Evolutionary conservation across 2,888 invertebrate genomes (phyloP), one percentile per base, ranked within the genome.

Genomic region (Orchestes rusci): DNA sequence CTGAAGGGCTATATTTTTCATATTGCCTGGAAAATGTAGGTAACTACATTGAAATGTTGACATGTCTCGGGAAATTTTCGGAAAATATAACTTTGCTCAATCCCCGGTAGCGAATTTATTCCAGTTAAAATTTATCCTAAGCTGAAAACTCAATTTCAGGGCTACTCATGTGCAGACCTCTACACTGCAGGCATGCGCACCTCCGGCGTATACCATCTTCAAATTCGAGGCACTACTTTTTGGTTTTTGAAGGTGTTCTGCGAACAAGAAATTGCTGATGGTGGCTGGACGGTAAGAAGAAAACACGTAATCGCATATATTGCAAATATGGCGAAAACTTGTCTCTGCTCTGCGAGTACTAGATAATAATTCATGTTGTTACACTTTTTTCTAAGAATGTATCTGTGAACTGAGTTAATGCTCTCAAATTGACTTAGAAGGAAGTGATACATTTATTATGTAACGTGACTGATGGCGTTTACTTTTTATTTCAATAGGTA

Each of bases 221-320:
- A 90, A 73, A 91, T 91, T 57, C 76, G 90, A 47, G 91, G 91
- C 28, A 91, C 90, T 3, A 89, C 90, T 1, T 92, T 89, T 70
- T 91, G 91, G 90, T 92, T 90, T 74, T 73, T 91, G 52, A 89
- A 90, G 66, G 91, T 91, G 13, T 91, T 76, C 69, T 92, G 92
- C 66, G 91, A 92, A 61, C 91, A 92, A 67, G 86, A 85, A 63
- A 73, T 85, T 10, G 82, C 88, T 23, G 91, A 91, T 59, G 92
- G 92, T 44, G 92, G 92, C 42, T 92, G 92, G 92, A 92, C 90
- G 70, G 92, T 92, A 73, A 80, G 79, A 71, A 52, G 3, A 16
- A 31, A 30, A 23, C 10, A 12, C 31, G 15, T 2, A 31, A 2
- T n/a, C 2, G 31, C 31, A 31, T 16, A n/a, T 13, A 34, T 34